Base-by-base conservation (phyloP, 2,113 vertebrate genomes). In the Notarius quadriscutis region DNA sequence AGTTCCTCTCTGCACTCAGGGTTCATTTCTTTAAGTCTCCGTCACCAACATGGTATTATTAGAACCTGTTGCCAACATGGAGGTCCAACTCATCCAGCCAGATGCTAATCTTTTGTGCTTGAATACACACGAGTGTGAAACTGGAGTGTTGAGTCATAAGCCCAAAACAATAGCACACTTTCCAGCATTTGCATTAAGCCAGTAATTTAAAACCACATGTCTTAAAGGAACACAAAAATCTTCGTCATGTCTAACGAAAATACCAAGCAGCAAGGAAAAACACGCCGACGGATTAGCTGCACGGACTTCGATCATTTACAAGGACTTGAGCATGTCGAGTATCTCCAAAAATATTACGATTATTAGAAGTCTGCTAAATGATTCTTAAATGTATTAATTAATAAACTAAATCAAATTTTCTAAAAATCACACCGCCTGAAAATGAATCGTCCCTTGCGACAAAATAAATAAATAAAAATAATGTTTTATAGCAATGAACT, bases 201-300 rank as follows among this genome's bases (percentile, higher is more conserved):
- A 22, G 41, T 53, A 81, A 88, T 84, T 90, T 78, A 79, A 88
- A 88, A 74, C 89, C 86, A 1, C 62, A 71, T 87, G 62, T 86
- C 89, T 89, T 88, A 78, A 87, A 89, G 5, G 55, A 77, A 55
- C 93, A 94, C 94, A 92, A 22, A 22, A 5, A 22, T 74, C 34
- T 2, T 41, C 41, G 18, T 74, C 41, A 94, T 93, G 91, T 94
- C 88, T 92, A 88, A 91, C 86, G 88, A 91, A 93, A 92, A 90
- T 50, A 25, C 92, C 89, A 88, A 81, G 89, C 48, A 91, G 88
- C 87, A n/a, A 0, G 71, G 71, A 50, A 5, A 87, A 75, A 51
- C 89, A 88, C 89, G 88, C 89, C 84, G 84, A 62, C 50, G 81
- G 83, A 88, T 90, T 84, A 91, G 86, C 85, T 17, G 41, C 85